Base-by-base conservation (phyloP, 2,113 vertebrate species). In the Antechinus flavipes region DNA sequence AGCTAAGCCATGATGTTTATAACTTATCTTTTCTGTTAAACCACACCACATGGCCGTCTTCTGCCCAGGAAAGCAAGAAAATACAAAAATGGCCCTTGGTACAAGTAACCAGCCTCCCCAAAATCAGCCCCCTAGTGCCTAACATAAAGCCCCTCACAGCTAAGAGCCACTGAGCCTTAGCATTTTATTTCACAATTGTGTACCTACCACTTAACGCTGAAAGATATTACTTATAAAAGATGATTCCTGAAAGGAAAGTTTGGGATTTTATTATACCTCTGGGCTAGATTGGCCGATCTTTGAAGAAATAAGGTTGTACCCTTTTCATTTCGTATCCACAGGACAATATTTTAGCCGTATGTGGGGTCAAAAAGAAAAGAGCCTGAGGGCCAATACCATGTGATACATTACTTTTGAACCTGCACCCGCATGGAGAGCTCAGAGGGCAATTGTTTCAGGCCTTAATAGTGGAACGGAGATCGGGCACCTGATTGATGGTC, bases 251-350 rank as follows among this genome's bases (percentile, higher is more conserved):
- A 99, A 99, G 99, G 98, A 98, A 99, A 99, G 99, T 99, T 99
- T 99, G 99, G 99, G 98, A 99, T 99, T 99, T 99, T 99, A 99
- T 99, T 99, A 99, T n/a, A 95, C 99, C 99, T 99, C 98, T 99
- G 99, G 99, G 99, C 99, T 99, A 99, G 98, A 98, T 93, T 96
- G 97, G 99, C 98, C 97, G 98, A 99, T 99, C 99, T 99, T 98
- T 97, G 98, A 99, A 99, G 99, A 99, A 99, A 99, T 99, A 99
- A 99, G 99, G 99, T 99, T 99, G 99, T 99, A 99, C 98, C 99
- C 99, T 99, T 99, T 99, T 99, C 99, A 99, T 99, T 98, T 99
- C 98, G 98, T 98, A 99, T 99, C 99, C 99, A 98, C 99, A 98
- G 99, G 99, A 99, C 99, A 98, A 98, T 99, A 99, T 99, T 99